These are phyloP conservation scores for Paratilapia polleni DNA, from an alignment of 2,113 vertebrate genomes.

Conservation along the genomic window DNA sequence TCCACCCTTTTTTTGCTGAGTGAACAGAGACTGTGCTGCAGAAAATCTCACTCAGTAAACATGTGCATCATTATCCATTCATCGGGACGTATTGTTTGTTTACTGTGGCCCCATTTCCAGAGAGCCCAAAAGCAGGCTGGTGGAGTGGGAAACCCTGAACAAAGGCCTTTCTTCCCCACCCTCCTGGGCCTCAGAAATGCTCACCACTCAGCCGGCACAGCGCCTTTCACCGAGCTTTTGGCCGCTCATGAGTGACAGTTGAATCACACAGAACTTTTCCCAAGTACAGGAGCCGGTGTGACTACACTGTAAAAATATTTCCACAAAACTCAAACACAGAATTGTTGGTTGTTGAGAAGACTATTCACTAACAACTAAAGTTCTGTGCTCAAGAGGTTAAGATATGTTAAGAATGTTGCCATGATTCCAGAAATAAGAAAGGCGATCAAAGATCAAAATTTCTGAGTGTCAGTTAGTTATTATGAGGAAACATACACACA, in stretches of 20 bases:
- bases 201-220: slow-evolving; percentile 85
- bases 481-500: background rate
- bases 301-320: slow-evolving; percentile 61
- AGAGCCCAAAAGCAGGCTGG: slow-evolving; percentile 80
- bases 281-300: slow-evolving; percentile 79
- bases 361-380: background rate
- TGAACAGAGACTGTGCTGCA: slow-evolving; percentile 75
- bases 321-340: background rate
- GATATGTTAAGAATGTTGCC: background rate
- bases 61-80: slow-evolving; percentile 88
- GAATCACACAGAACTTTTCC: slow-evolving; percentile 85
- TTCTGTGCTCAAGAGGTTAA: too few species aligned
- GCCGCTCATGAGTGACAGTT: slow-evolving; percentile 92
- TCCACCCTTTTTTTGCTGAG: slow-evolving; percentile 63
- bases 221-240: slow-evolving; percentile 85
- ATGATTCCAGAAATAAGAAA: background rate
- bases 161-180: slow-evolving; percentile 85
- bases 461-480: background rate
- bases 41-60: slow-evolving; percentile 85
- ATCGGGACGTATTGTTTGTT: slow-evolving; percentile 85
- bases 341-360: background rate
- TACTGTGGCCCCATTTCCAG: slow-evolving; percentile 88
- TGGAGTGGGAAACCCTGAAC: slow-evolving; percentile 86
- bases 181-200: slow-evolving; percentile 84
- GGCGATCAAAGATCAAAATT: background rate